Evolutionary conservation across 2,888 invertebrate genomes (phyloP).

Genomic region (Aproaerema taeniolella): DNA sequence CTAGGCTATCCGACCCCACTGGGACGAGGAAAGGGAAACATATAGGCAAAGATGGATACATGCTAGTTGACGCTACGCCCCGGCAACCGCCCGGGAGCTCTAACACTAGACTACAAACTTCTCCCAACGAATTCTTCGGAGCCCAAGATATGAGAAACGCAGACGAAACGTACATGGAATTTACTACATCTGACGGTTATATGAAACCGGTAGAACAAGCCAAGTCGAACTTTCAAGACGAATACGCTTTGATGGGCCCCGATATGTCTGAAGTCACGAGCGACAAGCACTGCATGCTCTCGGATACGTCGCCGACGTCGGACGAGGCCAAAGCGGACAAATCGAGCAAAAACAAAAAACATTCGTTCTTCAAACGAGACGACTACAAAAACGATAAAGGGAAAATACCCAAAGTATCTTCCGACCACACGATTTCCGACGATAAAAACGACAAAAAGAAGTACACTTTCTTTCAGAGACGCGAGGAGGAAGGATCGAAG

Average conservation of each 20-base stretch:
- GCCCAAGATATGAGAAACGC: neutral
- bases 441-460: constrained; percentile 13
- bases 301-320: neutral
- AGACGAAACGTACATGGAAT: neutral
- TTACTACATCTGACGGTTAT: neutral
- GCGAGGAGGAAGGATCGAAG: constrained; percentile 9
- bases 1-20: constrained; percentile 1
- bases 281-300: neutral
- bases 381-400: constrained; percentile 14
- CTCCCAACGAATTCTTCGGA: neutral
- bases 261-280: neutral
- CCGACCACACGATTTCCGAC: constrained; percentile 23
- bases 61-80: constrained; percentile 4
- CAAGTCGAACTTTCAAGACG: neutral
- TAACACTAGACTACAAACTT: neutral
- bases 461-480: constrained; percentile 10
- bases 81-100: neutral
- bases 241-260: constrained; percentile 3
- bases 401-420: constrained; percentile 26
- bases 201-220: constrained; percentile 1
- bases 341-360: constrained; percentile 11
- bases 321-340: neutral
- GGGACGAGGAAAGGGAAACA: constrained; percentile 1
- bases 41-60: constrained; percentile 6
- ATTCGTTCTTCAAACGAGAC: constrained; percentile 9